These are phyloP conservation scores for Dolichopus griseipennis DNA, from an alignment of 2,888 invertebrate genomes.

Conservation along the genomic window DNA sequence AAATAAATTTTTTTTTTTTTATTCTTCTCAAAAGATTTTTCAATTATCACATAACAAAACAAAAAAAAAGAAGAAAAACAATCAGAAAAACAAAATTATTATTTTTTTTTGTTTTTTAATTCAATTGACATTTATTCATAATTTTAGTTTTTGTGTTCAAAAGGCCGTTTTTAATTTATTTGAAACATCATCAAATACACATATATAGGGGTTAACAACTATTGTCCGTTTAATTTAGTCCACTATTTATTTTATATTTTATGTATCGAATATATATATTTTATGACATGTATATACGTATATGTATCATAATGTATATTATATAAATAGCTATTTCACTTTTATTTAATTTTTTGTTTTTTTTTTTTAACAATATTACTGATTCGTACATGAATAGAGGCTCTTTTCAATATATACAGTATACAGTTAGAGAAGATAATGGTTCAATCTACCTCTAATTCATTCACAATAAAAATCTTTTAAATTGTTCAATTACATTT, in stretches of 20 bases:
- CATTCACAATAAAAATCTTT: slow-evolving; percentile 3
- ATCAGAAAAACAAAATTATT: no score
- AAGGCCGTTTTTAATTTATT: background rate
- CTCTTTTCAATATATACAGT: no score
- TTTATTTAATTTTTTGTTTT: no score
- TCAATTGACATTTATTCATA: slow-evolving; percentile 6
- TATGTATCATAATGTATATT: no score
- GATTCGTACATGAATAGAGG: no score
- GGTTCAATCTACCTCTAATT: background rate
- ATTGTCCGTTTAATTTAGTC: background rate
- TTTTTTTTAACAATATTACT: no score
- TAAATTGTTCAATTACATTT: background rate
- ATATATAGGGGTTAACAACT: background rate
- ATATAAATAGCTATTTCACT: no score
- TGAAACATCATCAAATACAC: background rate
- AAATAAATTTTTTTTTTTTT: background rate
- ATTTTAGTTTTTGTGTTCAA: background rate
- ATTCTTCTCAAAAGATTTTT: background rate
- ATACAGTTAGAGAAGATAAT: background rate
- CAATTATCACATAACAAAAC: background rate
- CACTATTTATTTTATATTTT: background rate
- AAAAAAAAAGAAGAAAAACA: background rate
- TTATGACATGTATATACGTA: no score
- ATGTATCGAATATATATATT: no score
- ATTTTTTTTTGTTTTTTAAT: background rate